Conservation (phyloP, 1,140 invertebrate genomes). For the Papilio polyxenes region DNA sequence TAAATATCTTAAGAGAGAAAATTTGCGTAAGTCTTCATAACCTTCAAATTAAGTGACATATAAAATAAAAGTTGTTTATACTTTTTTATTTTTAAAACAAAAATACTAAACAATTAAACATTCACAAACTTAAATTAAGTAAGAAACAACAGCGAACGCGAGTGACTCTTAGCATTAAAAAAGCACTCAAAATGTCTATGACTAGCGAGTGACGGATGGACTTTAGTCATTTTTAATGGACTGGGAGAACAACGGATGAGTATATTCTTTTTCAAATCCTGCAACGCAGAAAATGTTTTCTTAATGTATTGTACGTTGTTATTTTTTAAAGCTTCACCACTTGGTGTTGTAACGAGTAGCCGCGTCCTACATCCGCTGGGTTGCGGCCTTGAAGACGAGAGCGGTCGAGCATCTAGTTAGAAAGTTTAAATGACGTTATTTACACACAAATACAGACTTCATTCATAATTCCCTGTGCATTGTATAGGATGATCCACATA, state of each 20-base stretch:
- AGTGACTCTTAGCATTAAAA: slow-evolving; percentile 34
- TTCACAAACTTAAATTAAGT: slow-evolving; percentile 35
- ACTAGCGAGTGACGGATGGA: slow-evolving; percentile 37
- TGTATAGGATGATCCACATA: slow-evolving; percentile 3
- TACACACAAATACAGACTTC: slow-evolving; percentile 34
- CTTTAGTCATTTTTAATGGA: slow-evolving; percentile 35
- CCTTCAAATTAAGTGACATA: background rate
- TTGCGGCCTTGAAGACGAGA: slow-evolving; percentile 37
- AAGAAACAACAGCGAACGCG: slow-evolving; percentile 29
- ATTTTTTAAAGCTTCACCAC: slow-evolving; percentile 38
- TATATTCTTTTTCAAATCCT: slow-evolving; percentile 37
- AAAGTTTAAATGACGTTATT: slow-evolving; percentile 36
- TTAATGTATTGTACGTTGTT: slow-evolving; percentile 38
- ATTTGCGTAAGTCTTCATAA: background rate
- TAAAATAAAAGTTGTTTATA: background rate
- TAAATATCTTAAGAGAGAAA: background rate
- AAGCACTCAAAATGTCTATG: slow-evolving; percentile 33
- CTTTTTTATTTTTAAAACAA: background rate
- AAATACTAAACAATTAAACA: slow-evolving; percentile 2
- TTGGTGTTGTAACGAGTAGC: slow-evolving; percentile 35
- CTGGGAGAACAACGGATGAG: slow-evolving; percentile 30
- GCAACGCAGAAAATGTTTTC: slow-evolving; percentile 38
- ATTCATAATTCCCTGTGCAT: slow-evolving; percentile 5
- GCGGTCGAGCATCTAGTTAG: slow-evolving; percentile 38
- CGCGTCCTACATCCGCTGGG: slow-evolving; percentile 33